Percentiles rank a stretch among this genome's conserved stretches.
phyloP scores from a whole-genome alignment of 2,113 vertebrate genomes.

The Brachyhypopomus gauderio region DNA sequence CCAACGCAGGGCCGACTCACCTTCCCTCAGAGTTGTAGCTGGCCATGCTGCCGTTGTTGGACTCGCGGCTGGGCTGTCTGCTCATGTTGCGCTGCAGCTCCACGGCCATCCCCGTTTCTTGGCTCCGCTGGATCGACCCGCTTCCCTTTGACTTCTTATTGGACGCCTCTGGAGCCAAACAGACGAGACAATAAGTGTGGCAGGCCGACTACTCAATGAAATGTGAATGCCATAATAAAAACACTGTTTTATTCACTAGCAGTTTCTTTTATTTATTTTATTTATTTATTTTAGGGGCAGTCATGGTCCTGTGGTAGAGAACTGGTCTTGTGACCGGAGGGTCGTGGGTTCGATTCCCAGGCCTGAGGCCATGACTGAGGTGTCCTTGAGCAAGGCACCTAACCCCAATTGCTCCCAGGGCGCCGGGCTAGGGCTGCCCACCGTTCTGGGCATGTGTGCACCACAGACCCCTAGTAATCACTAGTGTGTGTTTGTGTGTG shows the following conservation, averaged over 20 bases:
- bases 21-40: conserved; percentile 97
- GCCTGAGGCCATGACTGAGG: too few relatives aligned
- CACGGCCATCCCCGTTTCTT: conserved; percentile 95
- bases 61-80: conserved; percentile 93
- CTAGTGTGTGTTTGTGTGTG: too few relatives aligned
- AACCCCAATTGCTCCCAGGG: too few relatives aligned
- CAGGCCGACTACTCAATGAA: neutral
- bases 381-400: too few relatives aligned
- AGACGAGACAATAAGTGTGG: conserved; percentile 19
- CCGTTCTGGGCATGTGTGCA: too few relatives aligned
- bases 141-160: conserved; percentile 89
- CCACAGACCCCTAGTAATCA: too few relatives aligned
- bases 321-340: too few relatives aligned
- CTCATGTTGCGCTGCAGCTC: conserved; percentile 93
- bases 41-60: conserved; percentile 96
- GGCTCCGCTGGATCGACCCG: conserved; percentile 92
- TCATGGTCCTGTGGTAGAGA: too few relatives aligned
- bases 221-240: neutral
- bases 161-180: conserved; percentile 80
- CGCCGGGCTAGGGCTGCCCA: too few relatives aligned
- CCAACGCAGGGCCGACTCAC: conserved; percentile 70
- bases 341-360: too few relatives aligned
- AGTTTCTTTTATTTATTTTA: neutral
- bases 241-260: neutral
- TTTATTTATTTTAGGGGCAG: too few relatives aligned